Evolutionary conservation across 2,888 invertebrate species (phyloP), one percentile per base, ranked within the genome.

Genomic region (Lysandra bellargus): DNA sequence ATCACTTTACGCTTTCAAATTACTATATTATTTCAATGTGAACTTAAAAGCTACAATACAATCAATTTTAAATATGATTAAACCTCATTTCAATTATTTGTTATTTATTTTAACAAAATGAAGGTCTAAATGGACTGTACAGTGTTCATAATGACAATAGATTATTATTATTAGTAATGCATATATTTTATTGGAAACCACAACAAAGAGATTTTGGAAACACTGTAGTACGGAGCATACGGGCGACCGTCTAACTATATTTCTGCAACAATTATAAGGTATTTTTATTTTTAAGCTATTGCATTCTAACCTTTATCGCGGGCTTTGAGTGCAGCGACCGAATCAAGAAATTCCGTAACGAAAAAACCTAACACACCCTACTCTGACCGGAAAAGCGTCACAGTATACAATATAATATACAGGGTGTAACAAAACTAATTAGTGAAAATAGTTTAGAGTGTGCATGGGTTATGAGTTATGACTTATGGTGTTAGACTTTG

Each of bases 141-240:
- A 57, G 30, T 30, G 9, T 30, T 64, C 60, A 61, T 61, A 61
- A 61, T 61, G 17, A 44, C 44, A 44, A 44, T 44, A 44, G 7
- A 44, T 44, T 44, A 44, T 44, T 44, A 6, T 44, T 44, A 44
- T 44, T 44, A 6, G 44, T 44, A 61, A n/a, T 61, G 2, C 2
- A 9, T 64, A 64, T 53, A 53, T 53, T 64, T 61, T 64, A 64
- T 64, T 64, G 64, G 30, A 30, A 64, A 30, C 64, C 30, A 64
- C 64, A 30, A 64, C 64, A 64, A 64, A 64, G 60, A n/a, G 7
- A 64, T 30, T 64, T 64, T 3, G 9, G 7, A 9, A 23, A 7
- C 23, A 23, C 23, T 64, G 7, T 2, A 64, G 64, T 17, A 23
- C 23, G 64, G 64, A 23, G 30, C 61, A 23, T 61, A 61, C 61